Base-by-base conservation (phyloP, 1,140 invertebrate genomes). In the Oreohelix idahoensis region DNA sequence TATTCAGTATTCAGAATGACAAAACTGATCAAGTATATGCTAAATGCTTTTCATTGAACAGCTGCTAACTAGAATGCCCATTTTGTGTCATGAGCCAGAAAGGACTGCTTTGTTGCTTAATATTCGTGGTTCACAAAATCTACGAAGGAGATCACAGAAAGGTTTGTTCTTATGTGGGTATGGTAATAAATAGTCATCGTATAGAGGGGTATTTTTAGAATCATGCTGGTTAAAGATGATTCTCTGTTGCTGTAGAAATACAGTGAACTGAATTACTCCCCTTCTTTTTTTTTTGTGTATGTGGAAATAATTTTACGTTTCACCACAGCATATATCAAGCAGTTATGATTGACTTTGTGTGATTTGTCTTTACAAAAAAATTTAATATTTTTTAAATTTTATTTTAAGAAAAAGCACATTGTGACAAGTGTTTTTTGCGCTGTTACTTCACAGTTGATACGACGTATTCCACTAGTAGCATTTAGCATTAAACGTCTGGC, bases 381-480 rank as follows among this genome's bases (percentile, higher is more conserved):
- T 49, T 49, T 49, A 17, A 49, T 49, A 17, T 49, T 8, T 49
- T 49, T 49, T 17, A 8, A 49, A 49, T 8, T 49, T 49, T 49
- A 17, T 49, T 49, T n/a, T n/a, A n/a, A n/a, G n/a, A n/a, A n/a
- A 17, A 49, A 11, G 45, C 17, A 17, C 17, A 11, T 49, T 49
- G 45, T 49, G 53, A 20, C 26, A n/a, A 58, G 10, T 8, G 53
- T 10, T 20, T 15, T 58, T 58, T 66, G 29, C 32, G 63, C 29
- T 66, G 63, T 66, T 63, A 69, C 29, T 35, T 79, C 35, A 53
- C 76, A 79, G 77, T 69, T 79, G 77, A 32, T 39, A 5, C 49
- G 20, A 4, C 51, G 77, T 35, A 36, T 63, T 13, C 77, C 77
- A 39, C 32, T 79, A 5, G 39, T 79, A 42, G n/a, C 32, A 69